A percentile compares a stretch with the other conserved stretches of the same genome.
Conservation (phyloP, 1,140 invertebrate genomes). For the Apis cerana region DNA sequence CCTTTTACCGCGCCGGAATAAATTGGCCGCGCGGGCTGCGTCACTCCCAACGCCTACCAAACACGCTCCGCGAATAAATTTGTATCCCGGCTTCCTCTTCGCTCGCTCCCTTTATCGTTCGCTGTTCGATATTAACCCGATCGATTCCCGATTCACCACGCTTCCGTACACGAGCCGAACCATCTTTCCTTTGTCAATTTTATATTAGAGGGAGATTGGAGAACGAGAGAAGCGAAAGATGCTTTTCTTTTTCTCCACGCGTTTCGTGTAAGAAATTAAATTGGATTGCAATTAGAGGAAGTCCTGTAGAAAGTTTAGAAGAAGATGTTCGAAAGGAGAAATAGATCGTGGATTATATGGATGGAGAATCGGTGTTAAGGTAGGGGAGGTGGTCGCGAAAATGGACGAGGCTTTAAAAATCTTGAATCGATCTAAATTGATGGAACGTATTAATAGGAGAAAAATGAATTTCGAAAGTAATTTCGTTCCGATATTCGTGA, state of each 20-base stretch:
- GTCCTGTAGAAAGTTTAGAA: neutral
- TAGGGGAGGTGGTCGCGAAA: no score
- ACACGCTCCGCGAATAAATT: constrained; percentile 43
- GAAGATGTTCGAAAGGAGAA: neutral
- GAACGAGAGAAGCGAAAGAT: no score
- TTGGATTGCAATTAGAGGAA: neutral
- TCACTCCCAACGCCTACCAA: constrained; percentile 57
- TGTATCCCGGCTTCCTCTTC: neutral
- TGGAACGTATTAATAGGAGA: no score
- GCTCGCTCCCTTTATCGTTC: constrained; percentile 8
- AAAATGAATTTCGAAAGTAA: neutral
- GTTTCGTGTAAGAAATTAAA: no score
- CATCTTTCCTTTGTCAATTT: neutral
- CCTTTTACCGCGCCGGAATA: constrained; percentile 59
- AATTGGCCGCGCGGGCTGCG: constrained; percentile 63
- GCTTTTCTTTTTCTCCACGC: neutral
- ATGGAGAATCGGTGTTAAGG: no score
- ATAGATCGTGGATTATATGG: neutral
- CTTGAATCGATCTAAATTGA: no score
- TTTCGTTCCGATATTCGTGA: neutral
- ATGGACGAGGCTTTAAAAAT: no score
- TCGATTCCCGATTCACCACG: neutral
- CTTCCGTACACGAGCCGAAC: neutral
- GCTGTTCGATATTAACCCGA: constrained; percentile 14
- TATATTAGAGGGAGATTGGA: no score